A percentile compares a stretch with the other conserved stretches of the same genome.
Evolutionary conservation across 2,888 invertebrate species (phyloP).

Genomic region (Sarcophaga subvicina): DNA sequence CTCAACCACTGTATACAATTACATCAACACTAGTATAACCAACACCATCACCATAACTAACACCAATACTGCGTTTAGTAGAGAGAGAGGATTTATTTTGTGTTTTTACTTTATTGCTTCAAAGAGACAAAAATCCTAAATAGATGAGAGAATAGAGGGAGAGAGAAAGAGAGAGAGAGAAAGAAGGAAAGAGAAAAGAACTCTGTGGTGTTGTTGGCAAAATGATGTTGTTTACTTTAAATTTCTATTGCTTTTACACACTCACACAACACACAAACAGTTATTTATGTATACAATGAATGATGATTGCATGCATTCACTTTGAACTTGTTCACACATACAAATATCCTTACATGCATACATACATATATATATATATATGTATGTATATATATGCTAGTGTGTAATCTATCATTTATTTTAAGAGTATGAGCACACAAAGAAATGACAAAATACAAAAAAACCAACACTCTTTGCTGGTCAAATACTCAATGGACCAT

Average conservation of each 20-base stretch:
- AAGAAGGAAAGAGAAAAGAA: too few species aligned
- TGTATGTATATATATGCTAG: too few species aligned
- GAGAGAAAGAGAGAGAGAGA: background rate
- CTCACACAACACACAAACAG: background rate
- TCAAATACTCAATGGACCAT: constrained; percentile 8
- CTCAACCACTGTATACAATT: background rate
- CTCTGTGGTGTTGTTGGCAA: background rate
- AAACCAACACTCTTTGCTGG: background rate
- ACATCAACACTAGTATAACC: background rate
- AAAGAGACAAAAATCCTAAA: background rate
- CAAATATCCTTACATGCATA: background rate
- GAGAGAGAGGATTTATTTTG: constrained; percentile 15
- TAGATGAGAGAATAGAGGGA: background rate
- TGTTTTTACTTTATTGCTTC: background rate
- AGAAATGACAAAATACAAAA: background rate
- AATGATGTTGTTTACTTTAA: background rate
- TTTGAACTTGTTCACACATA: background rate
- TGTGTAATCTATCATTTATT: too few species aligned
- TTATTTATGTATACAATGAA: background rate
- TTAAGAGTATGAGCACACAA: background rate
- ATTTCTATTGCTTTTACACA: background rate
- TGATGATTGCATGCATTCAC: background rate
- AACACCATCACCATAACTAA: background rate
- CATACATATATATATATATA: background rate
- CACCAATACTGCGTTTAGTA: background rate